Percentiles rank a stretch among this genome's conserved stretches.
phyloP scores from a whole-genome alignment of 1,140 invertebrate genomes.

The Macrocentrus cingulum region DNA sequence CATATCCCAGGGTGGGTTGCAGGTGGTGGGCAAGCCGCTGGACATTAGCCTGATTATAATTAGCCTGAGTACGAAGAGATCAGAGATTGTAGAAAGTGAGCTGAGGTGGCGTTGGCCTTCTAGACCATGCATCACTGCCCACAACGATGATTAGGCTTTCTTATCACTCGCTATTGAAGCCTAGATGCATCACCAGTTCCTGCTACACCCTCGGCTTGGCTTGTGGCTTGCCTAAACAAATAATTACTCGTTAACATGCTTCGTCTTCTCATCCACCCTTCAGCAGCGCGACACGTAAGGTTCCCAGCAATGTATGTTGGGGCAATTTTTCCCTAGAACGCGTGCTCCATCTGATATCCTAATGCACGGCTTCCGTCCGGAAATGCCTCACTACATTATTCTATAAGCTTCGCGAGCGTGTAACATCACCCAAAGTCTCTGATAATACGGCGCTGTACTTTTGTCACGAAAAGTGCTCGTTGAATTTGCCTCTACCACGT shows the following conservation, averaged over 20 bases:
- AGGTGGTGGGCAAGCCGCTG: conserved; percentile 31
- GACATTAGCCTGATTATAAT: conserved; percentile 62
- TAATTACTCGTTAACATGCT: too few relatives aligned
- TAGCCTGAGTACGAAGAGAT: conserved; percentile 58
- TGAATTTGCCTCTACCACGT: neutral
- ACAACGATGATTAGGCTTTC: conserved; percentile 30
- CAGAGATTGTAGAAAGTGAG: conserved; percentile 48
- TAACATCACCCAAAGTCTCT: conserved; percentile 3
- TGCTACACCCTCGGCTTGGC: too few relatives aligned
- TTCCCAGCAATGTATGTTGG: too few relatives aligned
- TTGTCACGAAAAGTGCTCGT: conserved; percentile 47
- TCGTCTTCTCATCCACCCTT: conserved; percentile 35
- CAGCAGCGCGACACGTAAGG: conserved; percentile 47
- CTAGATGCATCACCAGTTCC: neutral
- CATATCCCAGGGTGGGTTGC: conserved; percentile 30
- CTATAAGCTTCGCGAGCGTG: conserved; percentile 40
- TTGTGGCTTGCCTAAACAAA: too few relatives aligned
- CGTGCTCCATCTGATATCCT: conserved; percentile 60
- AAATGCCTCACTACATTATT: conserved; percentile 57
- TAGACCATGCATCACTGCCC: conserved; percentile 23
- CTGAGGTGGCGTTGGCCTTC: conserved; percentile 31
- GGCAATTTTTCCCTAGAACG: conserved; percentile 42
- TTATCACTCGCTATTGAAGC: conserved; percentile 34
- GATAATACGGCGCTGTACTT: conserved; percentile 39
- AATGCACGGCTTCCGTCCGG: conserved; percentile 60